Evolutionary conservation across 2,113 vertebrate genomes (phyloP).

Genomic region (Grammatotria lemairii): DNA sequence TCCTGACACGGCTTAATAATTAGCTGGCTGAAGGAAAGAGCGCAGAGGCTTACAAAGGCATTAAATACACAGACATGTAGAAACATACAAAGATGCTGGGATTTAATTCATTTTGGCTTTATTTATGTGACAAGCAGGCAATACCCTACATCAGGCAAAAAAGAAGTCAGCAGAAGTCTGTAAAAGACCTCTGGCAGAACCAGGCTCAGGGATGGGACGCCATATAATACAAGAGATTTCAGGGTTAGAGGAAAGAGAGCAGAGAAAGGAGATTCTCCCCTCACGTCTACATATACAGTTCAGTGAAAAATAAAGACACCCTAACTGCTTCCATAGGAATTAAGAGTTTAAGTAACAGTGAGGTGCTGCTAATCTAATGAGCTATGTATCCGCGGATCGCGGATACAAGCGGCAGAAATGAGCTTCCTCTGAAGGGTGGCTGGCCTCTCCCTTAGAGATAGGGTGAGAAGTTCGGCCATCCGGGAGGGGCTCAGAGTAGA

Average conservation of each 20-base stretch:
- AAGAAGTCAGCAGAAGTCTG: background rate
- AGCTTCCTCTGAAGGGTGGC: too few relatives aligned
- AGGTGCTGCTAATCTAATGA: background rate
- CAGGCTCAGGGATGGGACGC: fast-evolving
- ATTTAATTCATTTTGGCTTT: background rate
- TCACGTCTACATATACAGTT: background rate
- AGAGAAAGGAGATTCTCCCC: background rate
- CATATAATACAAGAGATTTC: fast-evolving
- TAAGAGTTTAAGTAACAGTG: background rate
- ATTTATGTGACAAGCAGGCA: background rate
- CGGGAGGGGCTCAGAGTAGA: too few relatives aligned
- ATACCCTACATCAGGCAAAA: background rate
- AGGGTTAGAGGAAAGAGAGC: background rate
- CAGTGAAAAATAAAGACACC: background rate
- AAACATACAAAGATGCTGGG: background rate
- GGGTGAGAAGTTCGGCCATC: too few relatives aligned
- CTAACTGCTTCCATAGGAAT: background rate
- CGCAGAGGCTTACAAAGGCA: background rate
- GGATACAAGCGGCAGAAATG: too few relatives aligned
- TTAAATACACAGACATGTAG: background rate
- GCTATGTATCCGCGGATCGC: too few relatives aligned
- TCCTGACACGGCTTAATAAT: background rate
- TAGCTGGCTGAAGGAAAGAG: background rate
- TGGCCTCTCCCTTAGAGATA: too few relatives aligned
- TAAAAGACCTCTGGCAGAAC: fast-evolving